Base-by-base conservation (phyloP, 2,888 invertebrate genomes). In the Anodontia alba region DNA sequence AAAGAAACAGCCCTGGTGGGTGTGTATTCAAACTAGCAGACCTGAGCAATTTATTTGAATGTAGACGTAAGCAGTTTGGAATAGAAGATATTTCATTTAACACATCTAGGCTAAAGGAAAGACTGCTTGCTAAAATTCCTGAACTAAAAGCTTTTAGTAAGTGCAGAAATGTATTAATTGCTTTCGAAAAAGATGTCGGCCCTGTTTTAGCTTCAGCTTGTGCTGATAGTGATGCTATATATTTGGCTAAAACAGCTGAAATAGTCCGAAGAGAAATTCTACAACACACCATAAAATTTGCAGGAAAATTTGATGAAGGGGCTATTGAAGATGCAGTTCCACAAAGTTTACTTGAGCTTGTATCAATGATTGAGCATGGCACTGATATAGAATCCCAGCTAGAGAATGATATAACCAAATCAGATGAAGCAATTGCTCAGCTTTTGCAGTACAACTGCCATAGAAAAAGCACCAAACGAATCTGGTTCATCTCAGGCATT, bases 351-450 rank as follows among this genome's bases (percentile, higher is more conserved):
- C 1, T 76, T 7, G 43, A 69, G 23, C 72, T 80, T 57, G 76
- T 80, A 0, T 70, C 46, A 12, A 81, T 77, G 77, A 76, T 80
- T 43, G 70, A 76, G 23, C 62, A 73, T 70, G 70, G 69, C n/a
- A n/a, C 43, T 29, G 23, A 51, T 12, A 62, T 62, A 62, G 10
- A 33, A 20, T 62, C 62, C 3, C 62, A 62, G 33, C 31, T 62
- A 10, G 33, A 62, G 10, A 8, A 62, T 62, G 62, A 29, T 17
- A 17, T 33, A 33, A 7, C 62, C 15, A 51, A 46, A n/a, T 67
- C 73, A 57, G 76, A 76, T 36, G 26, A 49, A 36, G 76, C 76
- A 12, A 73, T 80, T 17, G 43, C 80, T 12, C 73, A 76, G n/a
- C 42, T 80, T 5, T 17, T 76, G 8, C 29, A 31, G 5, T 80